These are phyloP conservation scores for Malthinus flaveolus DNA, from an alignment of 2,888 invertebrate genomes.

Conservation along the genomic window DNA sequence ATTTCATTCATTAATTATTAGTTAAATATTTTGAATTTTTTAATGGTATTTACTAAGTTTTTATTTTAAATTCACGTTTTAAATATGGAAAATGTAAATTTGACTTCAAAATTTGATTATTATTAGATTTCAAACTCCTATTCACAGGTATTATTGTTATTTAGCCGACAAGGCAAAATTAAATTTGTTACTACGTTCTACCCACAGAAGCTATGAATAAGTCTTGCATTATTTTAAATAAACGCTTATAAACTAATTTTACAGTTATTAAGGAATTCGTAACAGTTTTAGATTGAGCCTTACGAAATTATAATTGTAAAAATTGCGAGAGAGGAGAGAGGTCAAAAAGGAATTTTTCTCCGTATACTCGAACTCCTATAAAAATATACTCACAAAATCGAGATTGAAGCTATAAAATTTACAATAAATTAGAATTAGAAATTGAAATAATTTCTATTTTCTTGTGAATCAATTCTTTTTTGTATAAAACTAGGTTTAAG, in stretches of 20 bases:
- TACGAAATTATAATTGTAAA: too few species aligned
- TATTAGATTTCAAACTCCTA: slow-evolving; percentile 5
- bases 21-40: too few species aligned
- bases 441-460: too few species aligned
- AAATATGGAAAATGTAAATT: too few species aligned
- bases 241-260: background rate
- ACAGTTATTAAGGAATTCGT: background rate
- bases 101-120: background rate
- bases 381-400: background rate
- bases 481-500: too few species aligned
- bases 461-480: too few species aligned
- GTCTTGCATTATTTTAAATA: background rate
- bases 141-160: background rate
- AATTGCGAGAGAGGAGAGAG: background rate
- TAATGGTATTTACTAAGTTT: too few species aligned
- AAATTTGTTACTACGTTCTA: slow-evolving; percentile 1
- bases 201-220: background rate
- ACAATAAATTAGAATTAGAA: background rate
- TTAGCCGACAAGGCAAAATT: slow-evolving; percentile 1
- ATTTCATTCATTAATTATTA: too few species aligned
- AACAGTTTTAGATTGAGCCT: background rate
- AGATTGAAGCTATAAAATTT: background rate
- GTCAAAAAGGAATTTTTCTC: background rate
- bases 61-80: too few species aligned
- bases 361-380: background rate